Base-by-base conservation (phyloP, 2,797 vertebrate genomes). In the Cossypha caffra region DNA sequence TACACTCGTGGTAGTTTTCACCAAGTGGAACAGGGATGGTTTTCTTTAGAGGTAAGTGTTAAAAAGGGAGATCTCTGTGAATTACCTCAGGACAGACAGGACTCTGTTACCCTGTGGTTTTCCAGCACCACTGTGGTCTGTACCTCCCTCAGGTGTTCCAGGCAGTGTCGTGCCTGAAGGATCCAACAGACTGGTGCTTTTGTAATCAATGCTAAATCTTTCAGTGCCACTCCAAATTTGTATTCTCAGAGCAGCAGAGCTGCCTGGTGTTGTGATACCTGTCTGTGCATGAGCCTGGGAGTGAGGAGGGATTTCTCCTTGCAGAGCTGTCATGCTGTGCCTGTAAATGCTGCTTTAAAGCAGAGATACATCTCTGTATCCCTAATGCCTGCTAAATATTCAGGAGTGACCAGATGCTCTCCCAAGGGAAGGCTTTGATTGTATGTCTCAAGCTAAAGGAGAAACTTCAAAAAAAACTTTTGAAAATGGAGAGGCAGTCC, bases 371-470 rank as follows among this genome's bases (percentile, higher is more conserved):
- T 95, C 37, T 77, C 82, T 29, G 3, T n/a, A 10, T 45, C 86
- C 88, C 75, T 94, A 74, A 88, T 84, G 62, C 88, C 86, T 88
- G 0, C 85, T 94, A 45, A 91, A 86, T 90, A 81, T 72, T 84
- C 88, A 43, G 58, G 35, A 67, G 6, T 79, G 89, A 63, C 96
- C 89, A 31, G 51, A 15, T 72, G 54, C 69, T 28, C 61, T 71
- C 93, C 61, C 82, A 13, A 26, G 91, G 89, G 89, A 64, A 47
- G 20, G 47, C 50, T 76, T 48, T 69, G 72, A 5, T 54, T 82
- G 13, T 5, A 3, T 40, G 20, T 29, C 68, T 63, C 38, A 9
- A 81, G 73, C 31, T n/a, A 19, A 79, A 90, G 40, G 47, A 73
- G 68, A 28, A 48, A 48, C 61, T 89, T 68, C 24, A 48, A 79